phyloP scores from a whole-genome alignment of 2,113 vertebrate species.

The Podilymbus podiceps region DNA sequence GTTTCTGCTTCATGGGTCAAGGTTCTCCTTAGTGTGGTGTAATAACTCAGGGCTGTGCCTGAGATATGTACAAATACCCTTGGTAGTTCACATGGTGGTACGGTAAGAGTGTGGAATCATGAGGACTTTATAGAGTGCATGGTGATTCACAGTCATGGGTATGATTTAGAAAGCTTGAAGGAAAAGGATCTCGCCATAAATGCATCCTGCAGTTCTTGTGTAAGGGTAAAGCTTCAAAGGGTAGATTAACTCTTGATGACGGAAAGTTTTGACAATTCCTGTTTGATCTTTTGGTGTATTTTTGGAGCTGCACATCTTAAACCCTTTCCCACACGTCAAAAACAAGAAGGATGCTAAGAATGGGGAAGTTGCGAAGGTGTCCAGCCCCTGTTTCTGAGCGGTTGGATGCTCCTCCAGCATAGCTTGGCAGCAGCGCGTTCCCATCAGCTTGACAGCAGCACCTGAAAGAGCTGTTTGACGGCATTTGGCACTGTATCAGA shows the following conservation, averaged over 20 bases:
- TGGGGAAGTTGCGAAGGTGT: not conserved
- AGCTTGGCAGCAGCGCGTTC: not conserved
- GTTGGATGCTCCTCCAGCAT: not conserved
- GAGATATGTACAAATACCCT: not conserved
- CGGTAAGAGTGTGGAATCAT: not conserved
- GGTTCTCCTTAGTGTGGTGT: not conserved
- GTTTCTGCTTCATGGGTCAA: not conserved
- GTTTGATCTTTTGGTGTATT: not conserved
- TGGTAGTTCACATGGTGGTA: not conserved
- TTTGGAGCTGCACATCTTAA: not conserved
- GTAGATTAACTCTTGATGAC: not conserved
- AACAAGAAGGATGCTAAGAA: not conserved
- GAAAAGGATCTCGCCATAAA: not conserved
- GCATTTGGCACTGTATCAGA: not conserved
- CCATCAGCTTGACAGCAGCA: not conserved
- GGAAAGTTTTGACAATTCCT: not conserved
- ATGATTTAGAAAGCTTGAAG: not conserved
- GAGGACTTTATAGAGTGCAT: fast-evolving
- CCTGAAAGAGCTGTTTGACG: not conserved
- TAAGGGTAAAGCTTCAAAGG: not conserved
- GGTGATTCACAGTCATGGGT: not conserved
- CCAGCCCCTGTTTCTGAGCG: not conserved
- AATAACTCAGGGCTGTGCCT: not conserved
- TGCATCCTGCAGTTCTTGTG: not conserved
- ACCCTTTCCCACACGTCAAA: not conserved